Base-by-base conservation (phyloP, 2,113 vertebrate genomes). In the Phyllostomus hastatus region DNA sequence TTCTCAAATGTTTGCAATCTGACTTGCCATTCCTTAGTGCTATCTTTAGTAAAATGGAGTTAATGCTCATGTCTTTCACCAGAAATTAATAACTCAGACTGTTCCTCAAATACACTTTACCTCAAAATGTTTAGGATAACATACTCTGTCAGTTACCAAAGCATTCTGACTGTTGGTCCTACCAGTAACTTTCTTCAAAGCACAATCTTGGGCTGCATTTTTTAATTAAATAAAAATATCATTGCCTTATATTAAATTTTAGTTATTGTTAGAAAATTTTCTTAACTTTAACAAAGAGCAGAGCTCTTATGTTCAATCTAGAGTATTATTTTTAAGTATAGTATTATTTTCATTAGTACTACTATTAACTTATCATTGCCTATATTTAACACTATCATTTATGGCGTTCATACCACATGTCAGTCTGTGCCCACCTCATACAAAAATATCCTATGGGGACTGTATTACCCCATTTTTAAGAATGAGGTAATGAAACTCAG, bases 1-100 rank as follows among this genome's bases (percentile, higher is more conserved):
- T 31, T 93, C 46, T 90, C 78, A 94, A 70, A 93, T 43, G 22
- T 84, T 66, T 94, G 33, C 43, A 94, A 70, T 59, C 26, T 78
- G 66, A 24, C 59, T 92, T 93, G 52, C 10, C 43, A 85, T 72
- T 83, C 20, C 20, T 95, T 64, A 61, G 48, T 57, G 11, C 8
- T 15, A 50, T 86, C 43, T 86, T 78, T 57, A 80, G 61, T 31
- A 78, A 92, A 96, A 86, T 57, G 14, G 19, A 96, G 3, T 70
- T 89, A 83, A 80, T 70, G 46, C 3, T 59, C 38, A 2, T 33
- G 8, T 94, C 59, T 97, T 96, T 96, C 88, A 95, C 46, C 50
- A 91, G 64, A 88, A 93, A 81, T 61, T 94, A 95, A 90, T 94
- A 90, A 85, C 10, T 94, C 31, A 16, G 4, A 48, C 24, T 59